Percentiles rank a stretch among this genome's conserved stretches.
Conservation (phyloP, 2,113 vertebrate species). For the Myrmecophaga tridactyla region DNA sequence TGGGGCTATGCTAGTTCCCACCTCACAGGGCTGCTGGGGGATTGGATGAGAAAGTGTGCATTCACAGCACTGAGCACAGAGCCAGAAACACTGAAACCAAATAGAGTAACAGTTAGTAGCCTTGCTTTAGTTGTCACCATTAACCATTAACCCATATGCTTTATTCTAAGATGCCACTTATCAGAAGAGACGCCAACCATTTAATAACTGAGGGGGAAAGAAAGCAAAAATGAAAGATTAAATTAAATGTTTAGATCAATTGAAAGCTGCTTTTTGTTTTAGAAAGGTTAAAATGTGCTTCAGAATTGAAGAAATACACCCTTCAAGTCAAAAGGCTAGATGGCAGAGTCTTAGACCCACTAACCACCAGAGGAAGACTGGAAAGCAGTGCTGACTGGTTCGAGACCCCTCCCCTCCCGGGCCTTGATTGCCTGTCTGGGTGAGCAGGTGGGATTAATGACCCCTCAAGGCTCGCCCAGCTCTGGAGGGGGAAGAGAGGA, state of each 20-base stretch:
- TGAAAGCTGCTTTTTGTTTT: conserved; percentile 1
- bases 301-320: background rate
- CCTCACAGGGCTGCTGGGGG: background rate
- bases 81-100: background rate
- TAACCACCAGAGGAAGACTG: background rate
- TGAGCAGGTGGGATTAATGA: background rate
- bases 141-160: background rate
- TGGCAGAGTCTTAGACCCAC: background rate
- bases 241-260: conserved; percentile 32
- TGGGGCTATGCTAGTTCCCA: too few species aligned
- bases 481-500: background rate
- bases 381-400: fast-evolving
- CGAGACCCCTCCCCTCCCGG: too few species aligned
- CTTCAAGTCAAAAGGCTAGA: background rate
- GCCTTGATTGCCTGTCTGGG: background rate
- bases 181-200: background rate
- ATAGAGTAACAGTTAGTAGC: background rate
- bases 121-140: too few species aligned
- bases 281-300: background rate
- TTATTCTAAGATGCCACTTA: background rate
- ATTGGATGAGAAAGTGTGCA: background rate
- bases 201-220: background rate
- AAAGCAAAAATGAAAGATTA: background rate
- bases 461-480: background rate
- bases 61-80: background rate